These are phyloP conservation scores for Pandemis cinnamomeana DNA, from an alignment of 2,888 invertebrate species.

Conservation along the genomic window DNA sequence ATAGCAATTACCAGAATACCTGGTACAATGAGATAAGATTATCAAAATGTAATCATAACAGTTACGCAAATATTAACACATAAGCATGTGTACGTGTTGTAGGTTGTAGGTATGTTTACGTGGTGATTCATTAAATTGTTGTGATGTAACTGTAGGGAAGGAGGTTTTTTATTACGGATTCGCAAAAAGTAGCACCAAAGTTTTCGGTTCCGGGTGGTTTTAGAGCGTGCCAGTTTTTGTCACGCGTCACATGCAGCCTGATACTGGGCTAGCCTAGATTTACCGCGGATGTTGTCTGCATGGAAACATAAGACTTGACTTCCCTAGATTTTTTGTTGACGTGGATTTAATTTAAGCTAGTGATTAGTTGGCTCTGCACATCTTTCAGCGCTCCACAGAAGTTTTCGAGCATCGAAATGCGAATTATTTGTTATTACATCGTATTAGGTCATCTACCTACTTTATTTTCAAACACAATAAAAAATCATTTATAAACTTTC, in stretches of 20 bases:
- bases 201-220: conserved; percentile 27
- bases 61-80: conserved; percentile 50
- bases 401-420: too few species aligned
- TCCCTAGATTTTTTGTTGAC: too few species aligned
- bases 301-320: neutral
- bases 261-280: neutral
- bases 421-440: too few species aligned
- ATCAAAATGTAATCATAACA: conserved; percentile 34
- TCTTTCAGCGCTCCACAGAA: too few species aligned
- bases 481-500: too few species aligned
- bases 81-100: conserved; percentile 42
- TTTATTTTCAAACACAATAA: too few species aligned
- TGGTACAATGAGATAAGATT: conserved; percentile 46
- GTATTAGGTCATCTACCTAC: too few species aligned
- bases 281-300: neutral
- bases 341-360: too few species aligned
- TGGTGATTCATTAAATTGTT: conserved; percentile 54
- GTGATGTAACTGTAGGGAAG: conserved; percentile 34
- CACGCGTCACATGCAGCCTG: conserved; percentile 6
- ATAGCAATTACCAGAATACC: conserved; percentile 29
- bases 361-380: too few species aligned
- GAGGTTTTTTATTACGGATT: conserved; percentile 25
- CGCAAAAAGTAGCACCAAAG: conserved; percentile 27
- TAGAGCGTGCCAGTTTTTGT: conserved; percentile 6
- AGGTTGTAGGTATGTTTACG: conserved; percentile 29